Evolutionary conservation across 1,140 invertebrate species (phyloP).

Genomic region (Orussus abietinus): DNA sequence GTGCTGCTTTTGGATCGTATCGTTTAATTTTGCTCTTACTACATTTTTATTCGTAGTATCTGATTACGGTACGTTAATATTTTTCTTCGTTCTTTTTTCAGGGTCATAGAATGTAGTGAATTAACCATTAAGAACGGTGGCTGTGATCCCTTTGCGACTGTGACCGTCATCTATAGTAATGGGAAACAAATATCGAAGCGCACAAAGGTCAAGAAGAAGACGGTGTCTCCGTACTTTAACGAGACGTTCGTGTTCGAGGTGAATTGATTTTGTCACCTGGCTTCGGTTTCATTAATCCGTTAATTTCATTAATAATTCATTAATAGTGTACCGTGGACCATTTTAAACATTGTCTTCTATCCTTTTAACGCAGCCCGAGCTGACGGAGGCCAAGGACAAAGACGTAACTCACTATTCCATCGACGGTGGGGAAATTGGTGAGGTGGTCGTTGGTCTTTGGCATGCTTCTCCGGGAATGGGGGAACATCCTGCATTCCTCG

Average conservation of each 20-base stretch:
- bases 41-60: too few species aligned
- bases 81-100: conserved; percentile 29
- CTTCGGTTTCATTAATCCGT: not conserved
- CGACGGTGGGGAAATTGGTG: conserved; percentile 61
- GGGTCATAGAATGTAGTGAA: conserved; percentile 80
- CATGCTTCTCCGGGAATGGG: conserved; percentile 76
- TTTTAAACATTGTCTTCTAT: too few species aligned
- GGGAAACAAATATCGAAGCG: conserved; percentile 76
- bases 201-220: conserved; percentile 86
- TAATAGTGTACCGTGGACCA: not conserved
- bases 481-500: conserved; percentile 74
- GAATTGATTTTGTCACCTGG: conserved; percentile 16
- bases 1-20: too few species aligned
- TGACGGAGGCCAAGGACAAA: conserved; percentile 45
- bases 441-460: conserved; percentile 77
- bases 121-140: conserved; percentile 83
- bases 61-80: too few species aligned
- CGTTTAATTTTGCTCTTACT: too few species aligned
- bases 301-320: not conserved
- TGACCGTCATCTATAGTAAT: conserved; percentile 76
- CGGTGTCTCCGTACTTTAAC: conserved; percentile 82
- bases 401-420: conserved; percentile 47
- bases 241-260: conserved; percentile 86
- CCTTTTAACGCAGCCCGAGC: conserved; percentile 31
- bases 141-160: conserved; percentile 84